Conservation (phyloP, 2,113 vertebrate genomes). For the Merops nubicus region DNA sequence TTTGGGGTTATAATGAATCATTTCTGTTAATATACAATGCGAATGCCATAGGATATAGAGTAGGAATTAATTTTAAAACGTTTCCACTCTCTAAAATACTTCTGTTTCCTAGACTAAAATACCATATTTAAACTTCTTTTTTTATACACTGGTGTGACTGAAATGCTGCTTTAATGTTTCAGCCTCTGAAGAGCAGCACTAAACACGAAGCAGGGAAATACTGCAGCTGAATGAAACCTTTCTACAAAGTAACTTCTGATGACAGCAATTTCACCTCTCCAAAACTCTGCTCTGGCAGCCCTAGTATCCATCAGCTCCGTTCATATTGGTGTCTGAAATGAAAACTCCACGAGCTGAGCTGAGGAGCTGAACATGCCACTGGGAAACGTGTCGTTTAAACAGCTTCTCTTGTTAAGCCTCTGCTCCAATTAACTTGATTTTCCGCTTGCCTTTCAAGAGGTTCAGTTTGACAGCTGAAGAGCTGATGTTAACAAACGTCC, state of each 20-base stretch:
- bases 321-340: background rate
- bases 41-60: background rate
- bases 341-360: background rate
- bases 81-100: background rate
- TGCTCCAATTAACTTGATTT: conserved; percentile 6
- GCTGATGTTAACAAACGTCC: background rate
- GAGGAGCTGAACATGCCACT: background rate
- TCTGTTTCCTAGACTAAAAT: background rate
- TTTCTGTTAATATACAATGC: background rate
- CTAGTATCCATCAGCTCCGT: background rate
- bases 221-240: background rate
- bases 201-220: background rate
- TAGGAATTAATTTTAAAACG: background rate
- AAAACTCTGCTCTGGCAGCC: background rate
- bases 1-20: background rate
- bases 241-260: background rate
- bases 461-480: background rate
- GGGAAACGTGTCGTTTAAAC: background rate
- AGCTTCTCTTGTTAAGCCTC: background rate
- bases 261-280: background rate
- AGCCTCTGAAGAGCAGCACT: background rate
- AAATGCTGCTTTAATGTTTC: conserved; percentile 5
- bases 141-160: background rate
- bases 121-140: background rate
- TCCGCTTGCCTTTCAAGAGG: background rate